Evolutionary conservation across 2,797 vertebrate species (phyloP).

Genomic region (Psittacula echo): DNA sequence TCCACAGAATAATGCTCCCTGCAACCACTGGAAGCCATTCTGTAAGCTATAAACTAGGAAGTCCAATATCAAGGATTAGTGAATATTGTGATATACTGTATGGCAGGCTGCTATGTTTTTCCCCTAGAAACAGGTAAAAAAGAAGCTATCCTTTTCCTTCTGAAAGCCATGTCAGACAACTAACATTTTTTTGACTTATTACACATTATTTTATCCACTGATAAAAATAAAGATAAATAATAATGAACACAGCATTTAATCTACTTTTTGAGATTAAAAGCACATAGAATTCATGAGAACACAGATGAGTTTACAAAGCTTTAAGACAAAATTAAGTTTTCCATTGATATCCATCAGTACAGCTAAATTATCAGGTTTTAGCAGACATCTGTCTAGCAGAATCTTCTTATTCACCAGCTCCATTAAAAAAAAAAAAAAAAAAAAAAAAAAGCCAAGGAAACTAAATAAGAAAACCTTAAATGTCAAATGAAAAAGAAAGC

Average conservation of each 20-base stretch:
- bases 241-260: neutral
- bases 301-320: neutral
- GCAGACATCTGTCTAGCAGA: neutral
- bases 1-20: neutral
- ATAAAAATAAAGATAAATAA: neutral
- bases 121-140: neutral
- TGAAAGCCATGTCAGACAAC: neutral
- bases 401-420: neutral
- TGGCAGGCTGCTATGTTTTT: neutral
- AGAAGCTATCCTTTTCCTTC: neutral
- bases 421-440: no score
- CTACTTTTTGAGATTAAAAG: neutral
- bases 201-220: neutral
- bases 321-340: neutral
- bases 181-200: neutral
- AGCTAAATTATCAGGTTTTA: neutral
- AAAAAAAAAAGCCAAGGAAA: neutral
- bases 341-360: neutral
- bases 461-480: neutral
- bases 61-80: neutral
- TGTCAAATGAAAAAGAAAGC: neutral
- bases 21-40: neutral
- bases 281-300: neutral
- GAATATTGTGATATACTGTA: neutral
- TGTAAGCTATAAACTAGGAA: neutral